These are phyloP conservation scores for Paraplagusia blochii DNA, from an alignment of 2,113 vertebrate species.

Conservation along the genomic window DNA sequence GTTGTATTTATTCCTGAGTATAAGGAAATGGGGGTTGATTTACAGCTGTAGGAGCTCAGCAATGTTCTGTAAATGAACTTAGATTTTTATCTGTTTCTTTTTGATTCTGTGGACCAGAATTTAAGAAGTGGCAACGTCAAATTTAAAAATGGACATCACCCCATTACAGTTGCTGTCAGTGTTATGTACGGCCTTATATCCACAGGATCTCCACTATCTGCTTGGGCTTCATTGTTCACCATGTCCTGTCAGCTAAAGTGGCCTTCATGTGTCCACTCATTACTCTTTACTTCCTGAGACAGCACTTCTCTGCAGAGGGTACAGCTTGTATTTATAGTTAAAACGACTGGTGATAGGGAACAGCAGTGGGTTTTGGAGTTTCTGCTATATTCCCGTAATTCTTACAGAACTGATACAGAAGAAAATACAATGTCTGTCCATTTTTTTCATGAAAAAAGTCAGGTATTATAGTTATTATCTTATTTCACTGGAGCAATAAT, in stretches of 20 bases:
- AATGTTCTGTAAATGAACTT: no score
- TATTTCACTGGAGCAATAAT: no score
- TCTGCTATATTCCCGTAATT: no score
- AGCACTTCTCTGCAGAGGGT: constrained; percentile 2
- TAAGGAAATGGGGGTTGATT: no score
- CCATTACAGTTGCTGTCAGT: not conserved
- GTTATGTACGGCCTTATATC: not conserved
- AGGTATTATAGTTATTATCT: no score
- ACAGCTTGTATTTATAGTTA: not conserved
- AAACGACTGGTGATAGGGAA: not conserved
- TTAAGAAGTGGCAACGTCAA: not conserved
- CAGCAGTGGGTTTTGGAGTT: no score
- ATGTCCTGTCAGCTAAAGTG: not conserved
- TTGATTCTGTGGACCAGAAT: not conserved
- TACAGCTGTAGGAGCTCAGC: no score
- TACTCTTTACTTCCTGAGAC: constrained; percentile 6
- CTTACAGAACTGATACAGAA: no score
- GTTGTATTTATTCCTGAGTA: no score
- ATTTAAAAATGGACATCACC: not conserved
- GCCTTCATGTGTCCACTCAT: constrained; percentile 1
- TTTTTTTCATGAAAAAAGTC: no score
- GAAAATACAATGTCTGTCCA: no score
- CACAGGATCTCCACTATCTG: not conserved
- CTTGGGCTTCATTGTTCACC: not conserved
- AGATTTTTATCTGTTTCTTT: not conserved